phyloP scores from a whole-genome alignment of 2,113 vertebrate species.

The Nothobranchius kuhntae region DNA sequence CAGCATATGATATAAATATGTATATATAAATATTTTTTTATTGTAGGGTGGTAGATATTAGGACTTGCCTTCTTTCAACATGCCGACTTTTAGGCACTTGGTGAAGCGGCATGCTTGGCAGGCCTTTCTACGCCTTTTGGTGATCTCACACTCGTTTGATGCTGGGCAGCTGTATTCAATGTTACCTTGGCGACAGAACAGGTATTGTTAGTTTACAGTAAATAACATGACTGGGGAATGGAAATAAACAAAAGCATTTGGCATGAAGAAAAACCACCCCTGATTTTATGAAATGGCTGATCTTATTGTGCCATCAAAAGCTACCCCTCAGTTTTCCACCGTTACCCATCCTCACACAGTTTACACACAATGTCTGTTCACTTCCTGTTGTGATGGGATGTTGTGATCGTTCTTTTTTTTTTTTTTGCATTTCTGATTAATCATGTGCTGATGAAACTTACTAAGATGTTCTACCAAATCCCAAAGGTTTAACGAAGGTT shows the following conservation, averaged over 20 bases:
- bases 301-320: not conserved
- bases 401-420: too few relatives aligned
- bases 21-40: not conserved
- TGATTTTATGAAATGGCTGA: not conserved
- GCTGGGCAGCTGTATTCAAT: slow-evolving; percentile 93
- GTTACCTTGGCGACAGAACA: slow-evolving; percentile 79
- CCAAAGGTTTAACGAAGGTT: too few relatives aligned
- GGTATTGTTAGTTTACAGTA: slow-evolving; percentile 1
- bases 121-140: slow-evolving; percentile 90
- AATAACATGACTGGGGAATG: not conserved
- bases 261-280: not conserved
- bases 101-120: slow-evolving; percentile 94
- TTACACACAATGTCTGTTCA: not conserved
- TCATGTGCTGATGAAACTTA: too few relatives aligned
- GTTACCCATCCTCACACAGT: too few relatives aligned
- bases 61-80: slow-evolving; percentile 88
- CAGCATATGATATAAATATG: not conserved
- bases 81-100: slow-evolving; percentile 95
- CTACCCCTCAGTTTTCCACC: not conserved
- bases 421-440: too few relatives aligned
- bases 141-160: slow-evolving; percentile 92
- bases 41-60: too few relatives aligned
- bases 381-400: too few relatives aligned
- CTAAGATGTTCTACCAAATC: too few relatives aligned
- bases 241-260: not conserved